A percentile compares a stretch with the other conserved stretches of the same genome.
phyloP scores from a whole-genome alignment of 1,140 invertebrate species.

The Drosophila bipectinata region DNA sequence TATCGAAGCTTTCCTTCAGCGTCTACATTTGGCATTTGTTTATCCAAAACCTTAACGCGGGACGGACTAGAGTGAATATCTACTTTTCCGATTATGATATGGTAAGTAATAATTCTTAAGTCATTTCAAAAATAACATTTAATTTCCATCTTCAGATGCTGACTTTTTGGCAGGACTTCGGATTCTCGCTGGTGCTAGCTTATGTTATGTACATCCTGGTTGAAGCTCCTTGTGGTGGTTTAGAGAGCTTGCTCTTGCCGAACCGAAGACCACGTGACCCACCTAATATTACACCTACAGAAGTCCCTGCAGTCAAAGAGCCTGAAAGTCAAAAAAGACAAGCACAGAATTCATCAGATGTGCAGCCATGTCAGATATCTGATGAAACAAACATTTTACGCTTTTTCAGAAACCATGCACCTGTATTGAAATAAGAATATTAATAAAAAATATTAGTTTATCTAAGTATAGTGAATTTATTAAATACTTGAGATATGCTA shows the following conservation, averaged over 20 bases:
- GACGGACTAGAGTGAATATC: constrained; percentile 45
- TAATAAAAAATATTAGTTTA: too few relatives aligned
- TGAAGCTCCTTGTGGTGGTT: constrained; percentile 46
- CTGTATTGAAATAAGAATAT: too few relatives aligned
- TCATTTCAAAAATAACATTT: background rate
- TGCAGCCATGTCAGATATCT: too few relatives aligned
- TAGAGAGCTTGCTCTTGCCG: constrained; percentile 42
- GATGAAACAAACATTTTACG: too few relatives aligned
- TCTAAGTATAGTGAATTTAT: too few relatives aligned
- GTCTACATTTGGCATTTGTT: constrained; percentile 85
- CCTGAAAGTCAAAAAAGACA: too few relatives aligned
- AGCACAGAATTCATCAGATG: too few relatives aligned
- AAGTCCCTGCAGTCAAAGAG: too few relatives aligned
- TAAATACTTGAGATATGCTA: background rate
- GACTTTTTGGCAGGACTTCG: constrained; percentile 58
- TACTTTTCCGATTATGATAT: constrained; percentile 63
- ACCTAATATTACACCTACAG: too few relatives aligned
- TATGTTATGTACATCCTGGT: constrained; percentile 46
- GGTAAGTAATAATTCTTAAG: constrained; percentile 24
- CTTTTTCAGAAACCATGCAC: too few relatives aligned
- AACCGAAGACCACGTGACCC: constrained; percentile 22
- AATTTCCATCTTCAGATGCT: constrained; percentile 22
- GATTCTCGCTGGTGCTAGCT: constrained; percentile 45
- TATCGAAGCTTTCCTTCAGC: constrained; percentile 84
- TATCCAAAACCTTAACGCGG: constrained; percentile 53